phyloP scores from a whole-genome alignment of 2,888 invertebrate genomes.

The Meteorus cinctellus region DNA sequence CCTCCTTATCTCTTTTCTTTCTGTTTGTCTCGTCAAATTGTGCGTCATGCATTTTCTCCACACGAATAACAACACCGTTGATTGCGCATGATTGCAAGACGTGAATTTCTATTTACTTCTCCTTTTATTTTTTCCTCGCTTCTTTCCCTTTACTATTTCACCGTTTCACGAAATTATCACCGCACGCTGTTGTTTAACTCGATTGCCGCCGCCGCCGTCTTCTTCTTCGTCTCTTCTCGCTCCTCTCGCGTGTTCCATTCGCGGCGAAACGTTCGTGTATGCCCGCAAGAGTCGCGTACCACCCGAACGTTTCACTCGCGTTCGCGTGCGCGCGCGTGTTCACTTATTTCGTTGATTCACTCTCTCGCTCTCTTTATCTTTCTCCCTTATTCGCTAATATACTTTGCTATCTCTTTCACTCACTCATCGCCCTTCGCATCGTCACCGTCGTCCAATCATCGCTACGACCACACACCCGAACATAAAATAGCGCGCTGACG shows the following conservation, averaged over 20 bases:
- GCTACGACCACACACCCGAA: neutral
- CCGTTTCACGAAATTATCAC: constrained; percentile 37
- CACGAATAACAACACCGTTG: constrained; percentile 51
- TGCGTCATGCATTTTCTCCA: constrained; percentile 51
- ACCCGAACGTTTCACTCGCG: constrained; percentile 19
- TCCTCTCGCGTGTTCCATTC: constrained; percentile 38
- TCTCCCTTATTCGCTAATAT: neutral
- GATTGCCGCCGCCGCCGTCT: constrained; percentile 12
- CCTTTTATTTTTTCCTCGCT: neutral
- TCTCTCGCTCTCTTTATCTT: constrained; percentile 30
- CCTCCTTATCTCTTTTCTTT: constrained; percentile 29
- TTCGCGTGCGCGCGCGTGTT: constrained; percentile 32
- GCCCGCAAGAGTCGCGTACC: constrained; percentile 17
- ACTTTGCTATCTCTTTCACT: neutral
- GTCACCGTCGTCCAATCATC: neutral
- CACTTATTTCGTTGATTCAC: constrained; percentile 31
- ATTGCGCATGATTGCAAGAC: constrained; percentile 33
- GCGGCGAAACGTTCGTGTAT: constrained; percentile 34
- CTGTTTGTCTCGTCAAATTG: constrained; percentile 44
- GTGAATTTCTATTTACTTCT: neutral
- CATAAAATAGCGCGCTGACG: neutral
- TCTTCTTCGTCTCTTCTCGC: constrained; percentile 31
- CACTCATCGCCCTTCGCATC: constrained; percentile 24
- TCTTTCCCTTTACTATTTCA: constrained; percentile 34
- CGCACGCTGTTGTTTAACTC: constrained; percentile 30